Base-by-base conservation (phyloP, 1,140 invertebrate species). In the Drosophila subpulchrella region DNA sequence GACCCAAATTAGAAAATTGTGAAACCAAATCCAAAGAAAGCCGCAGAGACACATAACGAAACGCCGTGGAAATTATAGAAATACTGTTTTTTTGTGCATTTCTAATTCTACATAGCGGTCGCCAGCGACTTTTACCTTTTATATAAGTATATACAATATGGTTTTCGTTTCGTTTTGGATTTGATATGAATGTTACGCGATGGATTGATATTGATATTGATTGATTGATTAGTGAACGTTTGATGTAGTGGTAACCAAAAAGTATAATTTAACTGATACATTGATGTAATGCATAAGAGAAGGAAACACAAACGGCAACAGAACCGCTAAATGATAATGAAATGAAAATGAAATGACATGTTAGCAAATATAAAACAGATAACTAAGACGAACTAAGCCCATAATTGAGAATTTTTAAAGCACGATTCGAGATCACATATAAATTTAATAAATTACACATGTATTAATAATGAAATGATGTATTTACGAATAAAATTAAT, bases 381-480 rank as follows among this genome's bases (percentile, higher is more conserved):
- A 41, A 50, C 57, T 38, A 55, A 32, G 34, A 75, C 13, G 51
- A 74, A 74, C 60, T 85, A 81, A 78, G 82, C 81, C 81, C 82
- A 62, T 78, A 75, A 88, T 86, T 82, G 83, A 82, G 62, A 78
- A 78, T 88, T 86, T 75, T 86, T 88, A 88, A 86, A 88, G 83
- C 83, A 88, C 82, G 79, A 86, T 82, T 79, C 82, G 83, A 85
- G 74, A 78, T 78, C 78, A 85, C 68, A 86, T 61, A 75, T 76
- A 83, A 75, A 86, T 76, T 70, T 72, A 88, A 88, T 82, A 79
- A 90, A 86, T 75, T 86, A 86, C 86, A 86, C 85, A 78, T 89
- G 85, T 90, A 89, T 84, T 81, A 89, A 86, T 82, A 82, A 86
- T 88, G 75, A 86, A 86, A 86, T 81, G 72, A 91, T 91, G 90